Evolutionary conservation across 2,797 vertebrate genomes (phyloP).

Genomic region (Microhierax caerulescens): DNA sequence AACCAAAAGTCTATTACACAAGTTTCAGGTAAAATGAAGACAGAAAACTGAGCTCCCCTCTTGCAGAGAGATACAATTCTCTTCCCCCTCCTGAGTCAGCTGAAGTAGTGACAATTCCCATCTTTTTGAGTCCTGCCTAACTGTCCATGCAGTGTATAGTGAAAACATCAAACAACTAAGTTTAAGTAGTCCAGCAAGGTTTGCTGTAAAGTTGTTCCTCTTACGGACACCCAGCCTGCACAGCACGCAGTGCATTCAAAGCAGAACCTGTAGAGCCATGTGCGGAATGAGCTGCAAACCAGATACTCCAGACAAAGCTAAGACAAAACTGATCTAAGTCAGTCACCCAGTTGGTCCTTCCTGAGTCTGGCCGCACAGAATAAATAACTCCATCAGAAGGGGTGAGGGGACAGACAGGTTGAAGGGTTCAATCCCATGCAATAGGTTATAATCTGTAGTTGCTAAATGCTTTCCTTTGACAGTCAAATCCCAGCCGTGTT

Average conservation of each 20-base stretch:
- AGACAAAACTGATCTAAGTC: background rate
- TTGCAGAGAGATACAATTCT: background rate
- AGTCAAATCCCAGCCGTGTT: background rate
- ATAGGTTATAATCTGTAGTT: background rate
- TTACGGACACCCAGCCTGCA: background rate
- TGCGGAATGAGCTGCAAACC: background rate
- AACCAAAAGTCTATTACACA: background rate
- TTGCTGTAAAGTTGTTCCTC: background rate
- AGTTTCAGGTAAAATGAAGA: background rate
- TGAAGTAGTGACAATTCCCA: background rate
- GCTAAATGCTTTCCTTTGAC: background rate
- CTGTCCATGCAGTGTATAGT: background rate
- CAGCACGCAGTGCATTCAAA: background rate
- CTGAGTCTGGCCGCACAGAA: fast-evolving
- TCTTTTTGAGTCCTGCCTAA: background rate
- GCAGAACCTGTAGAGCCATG: background rate
- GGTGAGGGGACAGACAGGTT: background rate
- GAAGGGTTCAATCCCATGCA: background rate
- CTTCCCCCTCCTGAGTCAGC: background rate
- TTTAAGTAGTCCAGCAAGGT: background rate
- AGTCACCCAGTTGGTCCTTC: background rate
- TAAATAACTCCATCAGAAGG: background rate
- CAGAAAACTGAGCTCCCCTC: background rate
- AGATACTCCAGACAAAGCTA: background rate
- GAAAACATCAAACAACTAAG: background rate